A percentile compares a stretch with the other conserved stretches of the same genome.
These are phyloP conservation scores for Frankliniella fusca DNA, from an alignment of 2,888 invertebrate species.

Conservation along the genomic window DNA sequence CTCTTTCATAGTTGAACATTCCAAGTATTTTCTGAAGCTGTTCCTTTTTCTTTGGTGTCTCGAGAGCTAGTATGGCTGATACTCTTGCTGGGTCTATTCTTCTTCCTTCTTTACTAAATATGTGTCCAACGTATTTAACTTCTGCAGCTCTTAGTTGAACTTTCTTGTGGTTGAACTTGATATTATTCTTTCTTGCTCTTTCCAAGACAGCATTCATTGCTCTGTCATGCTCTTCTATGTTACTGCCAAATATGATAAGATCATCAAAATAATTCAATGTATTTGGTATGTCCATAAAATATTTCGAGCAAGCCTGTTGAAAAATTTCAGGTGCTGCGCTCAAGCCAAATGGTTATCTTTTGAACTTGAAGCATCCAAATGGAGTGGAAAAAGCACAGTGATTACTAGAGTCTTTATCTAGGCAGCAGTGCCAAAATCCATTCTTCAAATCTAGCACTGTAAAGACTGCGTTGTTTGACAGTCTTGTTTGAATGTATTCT, in stretches of 20 bases:
- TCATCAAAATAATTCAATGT: conserved; percentile 35
- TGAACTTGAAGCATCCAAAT: conserved; percentile 39
- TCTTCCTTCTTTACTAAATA: conserved; percentile 38
- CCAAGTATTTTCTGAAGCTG: conserved; percentile 41
- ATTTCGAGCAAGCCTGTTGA: conserved; percentile 34
- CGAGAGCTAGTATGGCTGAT: conserved; percentile 37
- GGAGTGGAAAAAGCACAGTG: conserved; percentile 39
- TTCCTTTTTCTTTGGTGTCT: conserved; percentile 38
- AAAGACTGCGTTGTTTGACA: conserved; percentile 40
- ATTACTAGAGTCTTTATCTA: conserved; percentile 37
- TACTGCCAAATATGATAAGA: conserved; percentile 31
- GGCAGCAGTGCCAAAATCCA: conserved; percentile 40
- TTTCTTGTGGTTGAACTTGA: conserved; percentile 42
- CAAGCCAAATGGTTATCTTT: conserved; percentile 39
- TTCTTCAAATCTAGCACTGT: conserved; percentile 41
- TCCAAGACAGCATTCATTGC: conserved; percentile 40
- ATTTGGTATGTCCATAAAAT: conserved; percentile 36
- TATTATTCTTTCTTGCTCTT: conserved; percentile 39
- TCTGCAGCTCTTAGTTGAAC: conserved; percentile 37
- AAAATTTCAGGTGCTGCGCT: conserved; percentile 35
- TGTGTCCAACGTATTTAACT: conserved; percentile 41
- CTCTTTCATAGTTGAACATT: conserved; percentile 36
- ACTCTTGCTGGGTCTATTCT: conserved; percentile 38
- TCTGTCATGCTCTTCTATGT: conserved; percentile 41
- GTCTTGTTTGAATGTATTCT: conserved; percentile 39